Percentiles rank a stretch among this genome's conserved stretches.
These are phyloP conservation scores for Pelobates cultripes DNA, from an alignment of 2,797 vertebrate genomes.

Conservation along the genomic window DNA sequence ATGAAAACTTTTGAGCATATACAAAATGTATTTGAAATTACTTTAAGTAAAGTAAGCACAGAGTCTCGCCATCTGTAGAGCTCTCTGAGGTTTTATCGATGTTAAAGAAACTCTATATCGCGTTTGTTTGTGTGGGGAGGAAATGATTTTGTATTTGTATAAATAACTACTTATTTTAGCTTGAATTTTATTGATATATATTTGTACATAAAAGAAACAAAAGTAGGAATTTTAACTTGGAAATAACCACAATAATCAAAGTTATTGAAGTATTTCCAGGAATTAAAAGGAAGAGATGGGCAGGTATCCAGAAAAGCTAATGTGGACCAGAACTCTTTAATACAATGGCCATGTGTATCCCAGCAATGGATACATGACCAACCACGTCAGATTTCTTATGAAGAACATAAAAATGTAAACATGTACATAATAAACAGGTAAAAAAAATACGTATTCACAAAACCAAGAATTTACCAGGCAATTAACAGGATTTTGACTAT, in stretches of 20 bases:
- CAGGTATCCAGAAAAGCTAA: background rate
- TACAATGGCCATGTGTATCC: background rate
- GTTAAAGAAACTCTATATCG: background rate
- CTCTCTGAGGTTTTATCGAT: background rate
- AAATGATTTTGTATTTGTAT: background rate
- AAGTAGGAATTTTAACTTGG: background rate
- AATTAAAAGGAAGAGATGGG: background rate
- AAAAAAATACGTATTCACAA: too few relatives aligned
- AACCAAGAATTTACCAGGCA: too few relatives aligned
- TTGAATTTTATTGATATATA: background rate
- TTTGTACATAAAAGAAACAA: background rate
- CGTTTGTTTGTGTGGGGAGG: constrained; percentile 1
- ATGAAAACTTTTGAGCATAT: too few relatives aligned
- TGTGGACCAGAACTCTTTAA: background rate
- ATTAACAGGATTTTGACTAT: too few relatives aligned
- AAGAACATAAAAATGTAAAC: background rate
- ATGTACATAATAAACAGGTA: background rate
- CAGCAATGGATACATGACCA: too few relatives aligned
- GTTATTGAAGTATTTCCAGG: background rate
- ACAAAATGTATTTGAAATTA: background rate
- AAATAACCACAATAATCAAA: background rate
- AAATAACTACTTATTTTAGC: constrained; percentile 1
- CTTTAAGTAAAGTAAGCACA: background rate
- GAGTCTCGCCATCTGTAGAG: constrained; percentile 18
- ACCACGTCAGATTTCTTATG: too few relatives aligned